Evolutionary conservation across 2,797 vertebrate species (phyloP), one percentile per base, ranked within the genome.

Genomic region (Balearica regulorum): DNA sequence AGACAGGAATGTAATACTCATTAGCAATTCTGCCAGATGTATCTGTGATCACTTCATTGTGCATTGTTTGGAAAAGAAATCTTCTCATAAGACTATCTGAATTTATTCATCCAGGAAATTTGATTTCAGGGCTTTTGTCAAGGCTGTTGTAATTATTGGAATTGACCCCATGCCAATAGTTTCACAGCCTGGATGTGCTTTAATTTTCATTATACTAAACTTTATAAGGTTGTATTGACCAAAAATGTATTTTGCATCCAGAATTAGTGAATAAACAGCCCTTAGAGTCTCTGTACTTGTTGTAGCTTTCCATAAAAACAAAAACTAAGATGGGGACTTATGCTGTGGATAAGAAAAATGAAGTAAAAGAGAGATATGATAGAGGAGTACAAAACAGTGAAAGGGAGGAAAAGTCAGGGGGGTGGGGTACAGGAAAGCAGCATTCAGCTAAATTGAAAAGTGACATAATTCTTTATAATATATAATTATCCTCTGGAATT

Each of bases 31-130:
- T 95, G 41, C 41, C 81, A 83, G 83, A 90, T 54, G 21, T 73
- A 54, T 82, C 62, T 87, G 9, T 82, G 80, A 89, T 90, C 62
- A 80, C 24, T 96, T 86, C 37, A 64, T 55, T 83, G 29, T 89
- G 48, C 37, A 71, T 61, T 85, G 10, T 90, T 95, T 92, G 60
- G 68, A 94, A 95, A 76, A 94, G 10, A 84, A 89, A 57, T 60
- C 25, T 69, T 57, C 65, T 96, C 35, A 86, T 49, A 79, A 86
- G 51, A 60, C 21, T 83, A 61, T 66, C 29, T 82, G 29, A 77
- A 87, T 76, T 89, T 94, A 93, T 86, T 94, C 60, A 90, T 83
- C 16, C 80, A 55, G 35, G 84, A 95, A 94, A 93, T 90, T 93
- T 90, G 48, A 84, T 93, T 94, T 82, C 41, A 79, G 22, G 44